Conservation (phyloP, 2,797 vertebrate species). For the Apodemus agrarius region DNA sequence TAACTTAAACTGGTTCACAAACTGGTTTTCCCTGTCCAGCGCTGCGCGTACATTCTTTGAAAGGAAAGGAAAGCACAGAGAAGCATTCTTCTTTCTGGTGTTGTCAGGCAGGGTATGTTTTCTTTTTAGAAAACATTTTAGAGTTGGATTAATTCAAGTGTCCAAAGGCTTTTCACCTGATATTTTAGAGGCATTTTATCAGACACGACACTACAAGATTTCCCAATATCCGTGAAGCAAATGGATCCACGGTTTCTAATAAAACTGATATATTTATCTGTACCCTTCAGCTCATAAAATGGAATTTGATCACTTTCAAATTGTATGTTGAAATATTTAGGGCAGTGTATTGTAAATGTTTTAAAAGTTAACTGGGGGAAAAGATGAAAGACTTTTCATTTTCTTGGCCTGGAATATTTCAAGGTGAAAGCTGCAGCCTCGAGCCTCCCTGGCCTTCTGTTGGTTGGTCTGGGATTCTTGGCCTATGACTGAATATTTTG, state of each 20-base stretch:
- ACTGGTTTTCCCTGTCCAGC: neutral
- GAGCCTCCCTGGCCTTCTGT: constrained; percentile 68
- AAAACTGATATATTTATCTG: constrained; percentile 63
- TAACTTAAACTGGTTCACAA: constrained; percentile 33
- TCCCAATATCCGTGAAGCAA: constrained; percentile 42
- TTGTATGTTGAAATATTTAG: constrained; percentile 75
- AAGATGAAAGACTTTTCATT: constrained; percentile 63
- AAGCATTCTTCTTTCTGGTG: constrained; percentile 50
- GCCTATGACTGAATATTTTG: constrained; percentile 64
- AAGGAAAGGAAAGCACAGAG: constrained; percentile 24
- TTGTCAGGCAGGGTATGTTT: constrained; percentile 5
- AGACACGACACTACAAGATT: constrained; percentile 19
- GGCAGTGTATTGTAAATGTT: constrained; percentile 59
- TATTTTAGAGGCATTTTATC: constrained; percentile 56
- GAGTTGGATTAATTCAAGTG: constrained; percentile 56
- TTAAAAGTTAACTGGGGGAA: constrained; percentile 63
- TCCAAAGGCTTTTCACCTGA: constrained; percentile 53
- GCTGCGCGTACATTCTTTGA: neutral
- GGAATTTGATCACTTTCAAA: constrained; percentile 64
- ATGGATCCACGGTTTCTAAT: constrained; percentile 13
- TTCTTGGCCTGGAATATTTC: constrained; percentile 62
- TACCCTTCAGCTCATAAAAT: constrained; percentile 59
- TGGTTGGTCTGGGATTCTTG: constrained; percentile 68
- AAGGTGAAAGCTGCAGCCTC: constrained; percentile 58
- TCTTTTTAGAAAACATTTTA: constrained; percentile 55